Evolutionary conservation across 2,888 invertebrate genomes (phyloP), one percentile per base, ranked within the genome.

Genomic region (Apotomis capreana): DNA sequence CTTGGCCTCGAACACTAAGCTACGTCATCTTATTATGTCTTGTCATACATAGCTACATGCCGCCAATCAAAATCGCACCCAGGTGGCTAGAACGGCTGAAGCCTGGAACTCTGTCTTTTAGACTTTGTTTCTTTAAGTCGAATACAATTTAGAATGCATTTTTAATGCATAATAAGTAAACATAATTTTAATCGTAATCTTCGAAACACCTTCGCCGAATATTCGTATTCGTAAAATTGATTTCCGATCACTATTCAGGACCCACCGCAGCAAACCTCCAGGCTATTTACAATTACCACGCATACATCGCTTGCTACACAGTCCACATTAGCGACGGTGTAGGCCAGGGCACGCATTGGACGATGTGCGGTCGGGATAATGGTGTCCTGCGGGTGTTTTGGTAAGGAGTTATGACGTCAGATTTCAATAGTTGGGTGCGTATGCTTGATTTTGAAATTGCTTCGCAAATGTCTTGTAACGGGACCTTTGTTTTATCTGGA

Each of bases 241-340:
- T 5, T 10, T 55, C 26, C 4, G 55, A 65, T 46, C 65, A 46
- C 65, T 65, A 65, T n/a, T 12, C 69, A 3, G 60, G 83, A 84
- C 83, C 84, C 75, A 80, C 83, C 84, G 76, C 84, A 78, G 77
- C 69, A 63, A 75, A 77, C 83, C 82, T 70, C 75, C 70, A 79
- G 83, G 82, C 78, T 78, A 78, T 78, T 76, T 71, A 68, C 64
- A 73, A 78, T 74, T 70, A 49, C 46, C 60, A 52, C 9, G 15
- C 70, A 75, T 79, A 77, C 83, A 84, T 74, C 74, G 77, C 76
- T 44, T 63, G 71, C 69, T 75, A 52, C 52, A 74, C 55, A 51
- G 69, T 59, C 55, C 68, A 6, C 54, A 52, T 59, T 62, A 52
- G 46, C 51, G 5, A 12, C 5, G 3, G 57, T 52, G 6, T n/a